A percentile compares a stretch with the other conserved stretches of the same genome.
Conservation (phyloP, 2,888 invertebrate species). For the Allolobophora icterica region DNA sequence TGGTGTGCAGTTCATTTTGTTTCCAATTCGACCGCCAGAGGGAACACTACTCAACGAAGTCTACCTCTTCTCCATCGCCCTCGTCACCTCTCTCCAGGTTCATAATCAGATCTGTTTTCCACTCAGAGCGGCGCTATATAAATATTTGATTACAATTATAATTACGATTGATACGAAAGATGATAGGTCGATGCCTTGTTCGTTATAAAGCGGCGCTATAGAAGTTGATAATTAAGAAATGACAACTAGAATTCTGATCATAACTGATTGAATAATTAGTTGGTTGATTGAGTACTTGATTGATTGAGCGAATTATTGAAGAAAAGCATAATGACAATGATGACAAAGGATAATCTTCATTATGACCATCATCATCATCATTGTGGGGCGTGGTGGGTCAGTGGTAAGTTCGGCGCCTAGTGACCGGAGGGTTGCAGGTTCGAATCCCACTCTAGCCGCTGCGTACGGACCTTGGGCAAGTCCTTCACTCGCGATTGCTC, state of each 20-base stretch:
- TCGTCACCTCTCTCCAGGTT: slow-evolving; percentile 87
- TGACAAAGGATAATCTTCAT: neutral
- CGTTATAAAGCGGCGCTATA: too few species aligned
- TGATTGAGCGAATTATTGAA: neutral
- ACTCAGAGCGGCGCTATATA: too few species aligned
- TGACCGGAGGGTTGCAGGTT: neutral
- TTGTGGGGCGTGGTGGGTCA: too few species aligned
- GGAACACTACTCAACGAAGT: slow-evolving; percentile 66
- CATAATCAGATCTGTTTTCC: too few species aligned
- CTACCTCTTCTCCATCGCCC: slow-evolving; percentile 84
- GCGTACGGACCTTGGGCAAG: too few species aligned
- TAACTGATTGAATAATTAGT: neutral
- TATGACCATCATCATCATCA: neutral
- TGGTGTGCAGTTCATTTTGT: slow-evolving; percentile 87
- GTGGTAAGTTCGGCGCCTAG: too few species aligned
- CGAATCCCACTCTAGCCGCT: too few species aligned
- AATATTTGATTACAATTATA: neutral
- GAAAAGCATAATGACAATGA: too few species aligned
- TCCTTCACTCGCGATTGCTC: too few species aligned
- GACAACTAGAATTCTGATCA: too few species aligned
- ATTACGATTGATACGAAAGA: neutral
- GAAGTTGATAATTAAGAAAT: too few species aligned
- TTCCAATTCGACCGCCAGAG: slow-evolving; percentile 76
- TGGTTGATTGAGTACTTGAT: neutral
- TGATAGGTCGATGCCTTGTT: too few species aligned